Percentiles rank a stretch among this genome's conserved stretches.
Evolutionary conservation across 2,888 invertebrate species (phyloP).

Genomic region (Mechanitis mazaeus): DNA sequence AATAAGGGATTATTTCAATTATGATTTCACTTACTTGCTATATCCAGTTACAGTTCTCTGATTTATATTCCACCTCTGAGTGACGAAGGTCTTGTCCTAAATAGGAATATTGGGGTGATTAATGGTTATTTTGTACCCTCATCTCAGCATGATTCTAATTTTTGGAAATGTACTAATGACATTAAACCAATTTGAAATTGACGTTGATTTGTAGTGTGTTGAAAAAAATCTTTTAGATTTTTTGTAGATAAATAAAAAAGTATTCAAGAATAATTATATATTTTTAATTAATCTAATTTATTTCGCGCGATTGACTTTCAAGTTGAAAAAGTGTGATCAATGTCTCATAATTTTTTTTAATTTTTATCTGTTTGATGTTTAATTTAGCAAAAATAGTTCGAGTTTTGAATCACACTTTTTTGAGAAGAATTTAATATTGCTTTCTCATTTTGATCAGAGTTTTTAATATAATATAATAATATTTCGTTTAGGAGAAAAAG

Average conservation of each 20-base stretch:
- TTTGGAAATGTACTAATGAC: constrained; percentile 1
- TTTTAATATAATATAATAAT: not conserved
- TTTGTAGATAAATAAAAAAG: too few relatives aligned
- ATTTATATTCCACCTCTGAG: not conserved
- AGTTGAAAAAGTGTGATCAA: too few relatives aligned
- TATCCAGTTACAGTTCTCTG: not conserved
- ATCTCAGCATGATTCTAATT: not conserved
- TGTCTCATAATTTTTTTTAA: too few relatives aligned
- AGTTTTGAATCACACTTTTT: too few relatives aligned
- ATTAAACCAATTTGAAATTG: constrained; percentile 1
- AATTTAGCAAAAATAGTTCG: too few relatives aligned
- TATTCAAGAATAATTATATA: not conserved
- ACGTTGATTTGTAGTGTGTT: not conserved
- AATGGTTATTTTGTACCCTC: constrained; percentile 1
- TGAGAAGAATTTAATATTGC: too few relatives aligned
- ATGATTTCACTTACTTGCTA: too few relatives aligned
- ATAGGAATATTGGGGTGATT: constrained; percentile 1
- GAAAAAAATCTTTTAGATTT: not conserved
- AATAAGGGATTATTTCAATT: too few relatives aligned
- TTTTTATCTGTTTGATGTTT: too few relatives aligned
- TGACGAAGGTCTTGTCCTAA: constrained; percentile 4
- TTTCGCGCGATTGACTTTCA: too few relatives aligned
- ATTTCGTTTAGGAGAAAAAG: constrained; percentile 81
- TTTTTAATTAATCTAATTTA: not conserved
- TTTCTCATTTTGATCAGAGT: too few relatives aligned